Base-by-base conservation (phyloP, 1,140 invertebrate species). In the Brachionus asplanchnoidis region DNA sequence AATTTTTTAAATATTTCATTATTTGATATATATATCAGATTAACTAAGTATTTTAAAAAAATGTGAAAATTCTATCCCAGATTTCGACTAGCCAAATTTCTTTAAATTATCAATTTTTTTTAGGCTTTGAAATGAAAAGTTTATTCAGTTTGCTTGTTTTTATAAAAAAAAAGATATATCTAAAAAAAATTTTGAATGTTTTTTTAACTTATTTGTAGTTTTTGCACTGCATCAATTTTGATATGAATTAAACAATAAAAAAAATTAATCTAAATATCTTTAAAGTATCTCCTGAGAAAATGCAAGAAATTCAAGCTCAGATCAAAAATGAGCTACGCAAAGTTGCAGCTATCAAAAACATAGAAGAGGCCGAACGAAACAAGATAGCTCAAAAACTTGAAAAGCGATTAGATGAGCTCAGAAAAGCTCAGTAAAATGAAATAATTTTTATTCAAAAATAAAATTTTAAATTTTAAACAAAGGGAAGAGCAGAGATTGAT, bases 331-430 rank as follows among this genome's bases (percentile, higher is more conserved):
- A 88, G 44, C 84, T 85, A 14, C 87, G 88, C 56, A 88, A 93
- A 87, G 66, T 88, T 60, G 88, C 91, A 78, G 87, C 93, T 85
- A 88, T 91, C 85, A 84, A 88, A 20, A 90, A 91, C 77, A 92
- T 91, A 88, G 90, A 92, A 87, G 88, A 89, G 68, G 92, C 93
- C 86, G 91, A 92, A 87, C 88, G 90, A 78, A 91, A 88, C 85
- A 92, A 93, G 85, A 90, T 89, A 12, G 90, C 94, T 17, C 94
- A 93, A 86, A 95, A 95, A 91, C 90, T 94, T 32, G 94, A 94
- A 86, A 94, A 91, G 86, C 88, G 89, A 77, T 83, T 42, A 6
- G 89, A 91, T 32, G 93, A 93, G 86, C 88, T 93, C 40, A 91
- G 93, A 88, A 89, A 89, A 56, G 90, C 91, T 12, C 91, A 84